These are phyloP conservation scores for Sarcophaga subvicina DNA, from an alignment of 2,888 invertebrate species.

Conservation along the genomic window DNA sequence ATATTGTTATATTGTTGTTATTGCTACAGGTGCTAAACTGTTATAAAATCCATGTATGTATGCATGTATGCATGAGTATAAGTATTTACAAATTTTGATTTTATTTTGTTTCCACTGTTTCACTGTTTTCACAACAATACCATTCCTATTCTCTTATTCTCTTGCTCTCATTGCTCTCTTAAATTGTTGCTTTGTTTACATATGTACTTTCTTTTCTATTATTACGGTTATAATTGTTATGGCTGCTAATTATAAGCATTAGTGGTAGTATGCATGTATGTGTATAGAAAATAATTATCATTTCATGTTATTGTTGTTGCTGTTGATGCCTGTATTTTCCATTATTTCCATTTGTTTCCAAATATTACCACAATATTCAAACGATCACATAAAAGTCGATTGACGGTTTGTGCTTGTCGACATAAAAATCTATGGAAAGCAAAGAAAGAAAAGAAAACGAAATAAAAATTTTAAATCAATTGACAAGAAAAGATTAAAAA, in stretches of 20 bases:
- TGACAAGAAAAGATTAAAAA: slow-evolving; percentile 59
- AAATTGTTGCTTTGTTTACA: no score
- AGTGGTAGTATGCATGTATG: slow-evolving; percentile 2
- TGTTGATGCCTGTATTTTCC: no score
- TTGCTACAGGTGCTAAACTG: neutral
- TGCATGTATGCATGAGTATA: neutral
- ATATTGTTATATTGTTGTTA: no score
- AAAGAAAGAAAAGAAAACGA: neutral
- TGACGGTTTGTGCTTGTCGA: neutral
- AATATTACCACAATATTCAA: neutral
- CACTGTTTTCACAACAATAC: no score
- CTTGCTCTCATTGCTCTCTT: no score
- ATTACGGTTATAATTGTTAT: no score
- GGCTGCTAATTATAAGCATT: slow-evolving; percentile 3
- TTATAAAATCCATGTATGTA: neutral
- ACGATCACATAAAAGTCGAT: neutral
- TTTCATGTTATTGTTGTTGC: neutral
- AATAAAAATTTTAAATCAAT: slow-evolving; percentile 43
- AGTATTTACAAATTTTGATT: no score
- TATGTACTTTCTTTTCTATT: neutral
- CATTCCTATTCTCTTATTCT: neutral
- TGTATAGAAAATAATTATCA: neutral
- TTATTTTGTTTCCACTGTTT: neutral
- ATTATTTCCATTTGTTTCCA: neutral
- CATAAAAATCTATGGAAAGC: slow-evolving; percentile 9